Evolutionary conservation across 1,140 invertebrate genomes (phyloP), one percentile per base, ranked within the genome.

Genomic region (Drosophila ananassae): DNA sequence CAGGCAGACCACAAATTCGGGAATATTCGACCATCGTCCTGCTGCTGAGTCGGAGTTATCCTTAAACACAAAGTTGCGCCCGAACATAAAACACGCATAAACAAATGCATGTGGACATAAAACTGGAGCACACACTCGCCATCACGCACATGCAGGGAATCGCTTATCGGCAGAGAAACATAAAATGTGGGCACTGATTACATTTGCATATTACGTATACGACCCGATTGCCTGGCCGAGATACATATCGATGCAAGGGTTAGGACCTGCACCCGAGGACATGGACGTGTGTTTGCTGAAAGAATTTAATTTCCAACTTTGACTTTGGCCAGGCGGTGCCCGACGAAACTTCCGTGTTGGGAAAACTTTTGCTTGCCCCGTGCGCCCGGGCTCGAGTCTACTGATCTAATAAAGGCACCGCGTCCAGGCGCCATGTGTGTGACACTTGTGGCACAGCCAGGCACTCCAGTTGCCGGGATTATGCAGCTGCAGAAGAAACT

Each of bases 241-340:
- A 39, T 17, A 44, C 13, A 50, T 72, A 87, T 78, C 61, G 82
- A 87, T 77, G 74, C 59, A 60, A 67, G 67, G 55, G 47, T 69
- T 59, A 54, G 53, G 41, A 34, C 48, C 28, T 13, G 32, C 9
- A 37, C 22, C 13, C 22, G 7, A 54, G 17, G 51, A 32, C 21
- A 28, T 9, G n/a, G 34, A 51, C 37, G 67, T 66, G 72, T 68
- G 58, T 72, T 69, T 83, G 66, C 61, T 57, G 56, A 79, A 87
- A 79, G 83, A 87, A 87, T 87, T 89, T 89, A 83, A 87, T 89
- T 87, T 87, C 53, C 83, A 87, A 87, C 83, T 89, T 89, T 83
- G 66, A 57, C 72, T 75, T 73, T 76, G 71, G 71, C 75, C 79
- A 89, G 81, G 79, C 77, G 78, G 66, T 67, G 59, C 60, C 71